These are phyloP conservation scores for Furcula furcula DNA, from an alignment of 2,888 invertebrate species.

Conservation along the genomic window DNA sequence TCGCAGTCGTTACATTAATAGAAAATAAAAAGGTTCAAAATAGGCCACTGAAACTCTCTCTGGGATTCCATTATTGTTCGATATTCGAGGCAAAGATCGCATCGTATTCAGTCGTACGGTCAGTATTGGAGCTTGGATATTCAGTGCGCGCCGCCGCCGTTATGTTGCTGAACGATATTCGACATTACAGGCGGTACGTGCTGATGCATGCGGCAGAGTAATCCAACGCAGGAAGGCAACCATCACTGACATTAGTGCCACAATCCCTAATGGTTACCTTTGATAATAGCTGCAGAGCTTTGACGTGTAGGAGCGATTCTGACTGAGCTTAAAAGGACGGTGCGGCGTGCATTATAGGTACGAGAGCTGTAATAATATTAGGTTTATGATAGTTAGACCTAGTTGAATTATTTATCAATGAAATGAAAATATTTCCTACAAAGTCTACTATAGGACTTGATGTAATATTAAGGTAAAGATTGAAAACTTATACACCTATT, in stretches of 20 bases:
- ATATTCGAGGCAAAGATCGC: constrained; percentile 24
- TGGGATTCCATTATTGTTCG: constrained; percentile 16
- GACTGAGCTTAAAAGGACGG: too few relatives aligned
- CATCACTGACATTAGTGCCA: constrained; percentile 19
- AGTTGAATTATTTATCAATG: too few relatives aligned
- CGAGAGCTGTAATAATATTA: too few relatives aligned
- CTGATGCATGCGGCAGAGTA: constrained; percentile 54
- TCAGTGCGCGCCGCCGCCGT: constrained; percentile 37
- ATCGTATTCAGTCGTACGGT: constrained; percentile 16
- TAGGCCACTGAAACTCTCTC: constrained; percentile 11
- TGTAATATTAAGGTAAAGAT: too few relatives aligned
- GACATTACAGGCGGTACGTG: constrained; percentile 59
- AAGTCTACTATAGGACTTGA: too few relatives aligned
- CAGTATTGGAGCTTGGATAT: constrained; percentile 33
- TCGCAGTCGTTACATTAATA: too few relatives aligned
- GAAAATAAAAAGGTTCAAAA: constrained; percentile 15
- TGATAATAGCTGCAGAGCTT: constrained; percentile 19
- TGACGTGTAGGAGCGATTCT: constrained; percentile 15
- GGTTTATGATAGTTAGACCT: too few relatives aligned
- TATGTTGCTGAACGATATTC: constrained; percentile 52
- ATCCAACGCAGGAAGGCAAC: constrained; percentile 28
- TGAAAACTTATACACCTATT: too few relatives aligned
- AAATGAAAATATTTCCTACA: too few relatives aligned
- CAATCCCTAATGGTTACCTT: constrained; percentile 22
- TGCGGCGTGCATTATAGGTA: too few relatives aligned